A percentile compares a stretch with the other conserved stretches of the same genome.
phyloP scores from a whole-genome alignment of 2,888 invertebrate genomes.

The Drosophila aldrichi region DNA sequence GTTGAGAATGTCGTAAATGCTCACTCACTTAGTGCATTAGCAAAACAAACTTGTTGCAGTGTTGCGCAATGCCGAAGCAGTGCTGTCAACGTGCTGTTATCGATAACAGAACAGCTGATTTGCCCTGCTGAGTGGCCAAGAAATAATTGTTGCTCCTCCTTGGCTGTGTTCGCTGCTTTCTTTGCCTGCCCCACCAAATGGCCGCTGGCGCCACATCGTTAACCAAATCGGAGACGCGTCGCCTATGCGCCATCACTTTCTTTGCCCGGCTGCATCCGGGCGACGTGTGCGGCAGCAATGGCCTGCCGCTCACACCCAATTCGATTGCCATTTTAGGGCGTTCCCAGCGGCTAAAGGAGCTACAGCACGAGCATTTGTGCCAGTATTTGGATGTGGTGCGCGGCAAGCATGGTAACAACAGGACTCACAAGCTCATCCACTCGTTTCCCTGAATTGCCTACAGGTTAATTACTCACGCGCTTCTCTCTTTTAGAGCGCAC shows the following conservation, averaged over 20 bases:
- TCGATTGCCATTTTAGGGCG: conserved; percentile 96
- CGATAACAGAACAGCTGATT: conserved; percentile 45
- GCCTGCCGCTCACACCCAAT: conserved; percentile 97
- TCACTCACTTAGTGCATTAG: conserved; percentile 8
- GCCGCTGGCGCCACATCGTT: conserved; percentile 42
- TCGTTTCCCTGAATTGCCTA: background rate
- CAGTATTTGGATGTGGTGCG: conserved; percentile 96
- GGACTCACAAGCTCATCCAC: background rate
- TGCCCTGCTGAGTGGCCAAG: conserved; percentile 26
- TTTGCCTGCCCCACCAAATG: conserved; percentile 45
- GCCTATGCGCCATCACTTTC: conserved; percentile 94
- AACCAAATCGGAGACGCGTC: conserved; percentile 51
- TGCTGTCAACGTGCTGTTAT: conserved; percentile 30
- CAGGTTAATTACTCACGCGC: background rate
- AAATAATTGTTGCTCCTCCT: conserved; percentile 63
- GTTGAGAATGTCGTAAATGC: background rate
- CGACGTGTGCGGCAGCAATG: conserved; percentile 97
- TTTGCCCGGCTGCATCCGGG: conserved; percentile 96
- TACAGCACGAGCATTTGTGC: conserved; percentile 93
- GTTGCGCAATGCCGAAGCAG: conserved; percentile 36
- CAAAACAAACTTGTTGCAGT: conserved; percentile 45
- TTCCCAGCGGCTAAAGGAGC: conserved; percentile 92
- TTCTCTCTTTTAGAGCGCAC: conserved; percentile 87
- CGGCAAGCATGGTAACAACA: conserved; percentile 94
- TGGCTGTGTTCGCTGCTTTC: conserved; percentile 18